phyloP scores from a whole-genome alignment of 2,888 invertebrate genomes.

The Ophion ventricosus region DNA sequence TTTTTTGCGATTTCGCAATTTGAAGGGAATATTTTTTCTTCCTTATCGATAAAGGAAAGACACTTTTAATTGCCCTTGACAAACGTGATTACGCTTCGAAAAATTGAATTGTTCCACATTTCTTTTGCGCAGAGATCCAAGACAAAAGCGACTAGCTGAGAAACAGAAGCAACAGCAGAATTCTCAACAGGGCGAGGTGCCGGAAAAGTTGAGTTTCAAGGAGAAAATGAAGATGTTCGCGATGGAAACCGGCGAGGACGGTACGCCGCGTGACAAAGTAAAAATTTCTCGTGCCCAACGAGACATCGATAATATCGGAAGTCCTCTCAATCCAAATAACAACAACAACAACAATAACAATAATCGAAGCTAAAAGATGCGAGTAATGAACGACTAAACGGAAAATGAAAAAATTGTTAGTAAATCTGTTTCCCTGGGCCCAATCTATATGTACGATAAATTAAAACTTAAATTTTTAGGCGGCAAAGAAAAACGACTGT shows the following conservation, averaged over 20 bases:
- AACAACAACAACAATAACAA: constrained; percentile 43
- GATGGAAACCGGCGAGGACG: constrained; percentile 96
- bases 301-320: constrained; percentile 91
- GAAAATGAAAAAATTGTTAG: neutral
- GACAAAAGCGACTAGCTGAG: constrained; percentile 93
- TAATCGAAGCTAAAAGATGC: constrained; percentile 63
- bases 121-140: constrained; percentile 89
- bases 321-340: constrained; percentile 80
- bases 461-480: constrained; percentile 29
- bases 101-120: neutral
- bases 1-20: neutral
- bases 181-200: constrained; percentile 88
- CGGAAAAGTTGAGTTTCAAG: constrained; percentile 97
- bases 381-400: neutral
- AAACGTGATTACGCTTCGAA: neutral
- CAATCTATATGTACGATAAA: constrained; percentile 30
- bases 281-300: constrained; percentile 98
- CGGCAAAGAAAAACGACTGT: constrained; percentile 22
- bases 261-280: constrained; percentile 96
- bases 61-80: too few species aligned
- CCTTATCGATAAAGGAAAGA: too few species aligned
- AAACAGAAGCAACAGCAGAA: constrained; percentile 87
- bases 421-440: constrained; percentile 32
- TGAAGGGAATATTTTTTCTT: neutral
- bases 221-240: constrained; percentile 99